Base-by-base conservation (phyloP, 2,113 vertebrate genomes). In the Urocolius indicus region DNA sequence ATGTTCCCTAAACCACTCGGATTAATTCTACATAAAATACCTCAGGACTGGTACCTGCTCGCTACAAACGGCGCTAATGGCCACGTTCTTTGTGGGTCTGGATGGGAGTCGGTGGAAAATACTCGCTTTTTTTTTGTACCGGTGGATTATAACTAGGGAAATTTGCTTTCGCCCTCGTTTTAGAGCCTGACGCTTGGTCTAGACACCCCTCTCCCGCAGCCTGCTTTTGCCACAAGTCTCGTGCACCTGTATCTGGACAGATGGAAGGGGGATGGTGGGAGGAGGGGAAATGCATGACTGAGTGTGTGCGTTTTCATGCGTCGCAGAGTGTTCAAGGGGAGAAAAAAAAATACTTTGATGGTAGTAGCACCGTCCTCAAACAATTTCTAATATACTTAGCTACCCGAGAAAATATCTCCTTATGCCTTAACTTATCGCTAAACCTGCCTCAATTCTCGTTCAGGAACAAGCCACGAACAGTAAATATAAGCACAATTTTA, bases 211-310 rank as follows among this genome's bases (percentile, higher is more conserved):
- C 21, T 86, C 68, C 36, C 1, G 2, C 55, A 68, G 19, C 55
- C 34, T 43, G 5, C 55, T 34, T 78, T 79, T 87, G 18, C 36
- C 49, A 71, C 12, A 57, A 69, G 36, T 32, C 22, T 43, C 38
- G 54, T 90, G 69, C 94, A 96, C 94, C 84, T 97, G 88, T 76
- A 63, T 84, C 23, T 91, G 62, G 45, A 36, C 7, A 52, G 13
- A 30, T 5, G 4, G 2, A 10, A 27, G 62, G 2, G 4, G 38
- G 38, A 41, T 41, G 9, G 38, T 10, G 38, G 38, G 38, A 41
- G 38, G 38, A 41, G 5, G 1, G 0, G 3, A 16, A 38, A 57
- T 8, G 9, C 36, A 30, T 13, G 46, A 16, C 17, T 73, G 11
- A 22, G 13, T 38, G 13, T 38, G 22, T 34, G 11, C 61, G 9